Percentiles rank a stretch among this genome's conserved stretches.
Conservation (phyloP, 1,140 invertebrate species). For the Scaptomyza graminum region DNA sequence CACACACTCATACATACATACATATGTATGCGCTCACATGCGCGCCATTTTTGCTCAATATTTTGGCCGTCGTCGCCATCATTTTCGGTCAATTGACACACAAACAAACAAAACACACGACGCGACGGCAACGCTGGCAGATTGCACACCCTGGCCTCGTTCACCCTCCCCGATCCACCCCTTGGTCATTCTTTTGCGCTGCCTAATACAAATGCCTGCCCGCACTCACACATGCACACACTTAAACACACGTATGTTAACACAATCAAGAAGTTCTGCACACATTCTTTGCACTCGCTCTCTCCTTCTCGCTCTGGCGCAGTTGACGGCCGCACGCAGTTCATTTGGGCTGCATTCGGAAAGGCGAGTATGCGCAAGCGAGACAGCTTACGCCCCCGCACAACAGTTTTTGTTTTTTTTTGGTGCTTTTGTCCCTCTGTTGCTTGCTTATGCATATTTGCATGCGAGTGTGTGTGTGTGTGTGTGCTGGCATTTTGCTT, state of each 20-base stretch:
- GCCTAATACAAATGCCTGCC: conserved; percentile 1
- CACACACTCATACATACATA: conserved; percentile 32
- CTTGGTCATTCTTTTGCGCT: not conserved
- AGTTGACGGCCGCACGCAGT: conserved; percentile 19
- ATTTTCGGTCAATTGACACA: conserved; percentile 78
- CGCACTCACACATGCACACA: not conserved
- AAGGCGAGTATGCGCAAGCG: conserved; percentile 24
- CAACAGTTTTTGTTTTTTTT: conserved; percentile 29
- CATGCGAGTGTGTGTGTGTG: conserved; percentile 21
- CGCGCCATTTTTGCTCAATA: conserved; percentile 69
- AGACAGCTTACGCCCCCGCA: conserved; percentile 67
- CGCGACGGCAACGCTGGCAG: conserved; percentile 14
- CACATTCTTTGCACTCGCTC: conserved; percentile 32
- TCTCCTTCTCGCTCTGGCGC: conserved; percentile 8
- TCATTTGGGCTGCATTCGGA: conserved; percentile 35
- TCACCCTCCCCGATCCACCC: conserved; percentile 14
- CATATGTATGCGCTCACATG: conserved; percentile 10
- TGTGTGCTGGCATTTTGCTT: conserved; percentile 63
- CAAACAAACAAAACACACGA: conserved; percentile 43
- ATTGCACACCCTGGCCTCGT: conserved; percentile 37
- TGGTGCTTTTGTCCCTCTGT: conserved; percentile 21
- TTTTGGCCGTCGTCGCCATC: conserved; percentile 65
- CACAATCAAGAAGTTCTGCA: conserved; percentile 26
- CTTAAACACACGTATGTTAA: too few relatives aligned
- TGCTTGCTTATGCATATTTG: conserved; percentile 10